Conservation (phyloP, 2,113 vertebrate species). For the Glaucomys volans region DNA sequence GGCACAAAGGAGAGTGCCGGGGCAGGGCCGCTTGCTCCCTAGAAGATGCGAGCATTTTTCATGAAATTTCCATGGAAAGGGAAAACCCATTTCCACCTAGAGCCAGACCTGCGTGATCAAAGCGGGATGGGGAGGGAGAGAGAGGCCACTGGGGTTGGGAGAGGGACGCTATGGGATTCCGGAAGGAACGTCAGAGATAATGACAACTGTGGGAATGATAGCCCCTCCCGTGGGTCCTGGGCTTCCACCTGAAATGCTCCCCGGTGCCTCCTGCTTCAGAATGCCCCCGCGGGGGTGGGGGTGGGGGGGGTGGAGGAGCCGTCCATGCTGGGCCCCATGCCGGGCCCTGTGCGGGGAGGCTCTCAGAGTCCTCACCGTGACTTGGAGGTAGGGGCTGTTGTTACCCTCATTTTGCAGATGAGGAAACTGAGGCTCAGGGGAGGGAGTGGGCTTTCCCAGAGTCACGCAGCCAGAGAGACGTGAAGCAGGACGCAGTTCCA, state of each 20-base stretch:
- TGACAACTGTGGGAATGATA: neutral
- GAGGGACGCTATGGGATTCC: neutral
- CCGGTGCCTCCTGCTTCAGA: neutral
- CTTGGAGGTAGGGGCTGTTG: neutral
- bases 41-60: neutral
- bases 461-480: neutral
- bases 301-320: fast-evolving
- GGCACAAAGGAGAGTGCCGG: neutral
- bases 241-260: neutral
- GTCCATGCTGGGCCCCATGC: neutral
- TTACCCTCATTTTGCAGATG: neutral
- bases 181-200: neutral
- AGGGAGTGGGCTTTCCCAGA: neutral
- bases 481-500: neutral
- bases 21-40: neutral
- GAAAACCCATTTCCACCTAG: neutral
- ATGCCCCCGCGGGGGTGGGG: neutral
- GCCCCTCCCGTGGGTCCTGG: neutral
- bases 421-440: neutral
- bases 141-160: neutral
- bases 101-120: neutral
- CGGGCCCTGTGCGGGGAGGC: neutral
- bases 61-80: neutral
- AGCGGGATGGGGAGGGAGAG: neutral
- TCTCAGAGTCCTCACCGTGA: neutral